Evolutionary conservation across 2,113 vertebrate genomes (phyloP).

Genomic region (Nerophis ophidion): DNA sequence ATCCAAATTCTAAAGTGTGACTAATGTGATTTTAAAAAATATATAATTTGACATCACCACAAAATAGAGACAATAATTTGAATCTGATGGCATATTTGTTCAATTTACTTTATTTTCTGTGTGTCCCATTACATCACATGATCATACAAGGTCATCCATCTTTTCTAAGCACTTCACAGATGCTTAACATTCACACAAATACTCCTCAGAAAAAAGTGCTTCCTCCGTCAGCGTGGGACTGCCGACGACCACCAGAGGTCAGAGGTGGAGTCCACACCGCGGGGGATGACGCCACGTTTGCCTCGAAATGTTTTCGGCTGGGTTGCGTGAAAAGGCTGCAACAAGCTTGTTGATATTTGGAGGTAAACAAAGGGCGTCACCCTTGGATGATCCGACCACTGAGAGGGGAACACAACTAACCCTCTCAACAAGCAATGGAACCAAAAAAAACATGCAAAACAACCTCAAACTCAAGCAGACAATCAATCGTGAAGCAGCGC

Average conservation of each 20-base stretch:
- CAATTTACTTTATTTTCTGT: constrained; percentile 72
- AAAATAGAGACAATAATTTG: neutral
- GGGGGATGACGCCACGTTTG: constrained; percentile 32
- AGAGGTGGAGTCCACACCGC: constrained; percentile 39
- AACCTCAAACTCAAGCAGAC: constrained; percentile 55
- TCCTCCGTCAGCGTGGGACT: constrained; percentile 40
- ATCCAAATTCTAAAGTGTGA: too few species aligned
- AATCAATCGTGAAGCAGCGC: constrained; percentile 34
- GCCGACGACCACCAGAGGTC: constrained; percentile 39
- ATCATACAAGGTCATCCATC: constrained; percentile 60
- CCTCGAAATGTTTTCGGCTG: constrained; percentile 13
- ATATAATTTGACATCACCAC: too few species aligned
- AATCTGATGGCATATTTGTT: constrained; percentile 23
- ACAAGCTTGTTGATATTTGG: constrained; percentile 6
- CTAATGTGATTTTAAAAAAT: too few species aligned
- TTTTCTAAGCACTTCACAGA: constrained; percentile 50
- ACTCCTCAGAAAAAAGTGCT: constrained; percentile 55
- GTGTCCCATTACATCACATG: constrained; percentile 67
- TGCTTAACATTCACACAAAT: constrained; percentile 64
- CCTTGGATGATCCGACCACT: constrained; percentile 32
- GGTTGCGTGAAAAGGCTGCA: neutral
- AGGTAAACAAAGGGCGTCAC: constrained; percentile 24
- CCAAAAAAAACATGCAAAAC: constrained; percentile 60
- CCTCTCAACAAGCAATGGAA: constrained; percentile 36
- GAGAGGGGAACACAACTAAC: constrained; percentile 51